A percentile compares a stretch with the other conserved stretches of the same genome.
phyloP scores from a whole-genome alignment of 2,888 invertebrate species.

The Arrhopalites spinosus region DNA sequence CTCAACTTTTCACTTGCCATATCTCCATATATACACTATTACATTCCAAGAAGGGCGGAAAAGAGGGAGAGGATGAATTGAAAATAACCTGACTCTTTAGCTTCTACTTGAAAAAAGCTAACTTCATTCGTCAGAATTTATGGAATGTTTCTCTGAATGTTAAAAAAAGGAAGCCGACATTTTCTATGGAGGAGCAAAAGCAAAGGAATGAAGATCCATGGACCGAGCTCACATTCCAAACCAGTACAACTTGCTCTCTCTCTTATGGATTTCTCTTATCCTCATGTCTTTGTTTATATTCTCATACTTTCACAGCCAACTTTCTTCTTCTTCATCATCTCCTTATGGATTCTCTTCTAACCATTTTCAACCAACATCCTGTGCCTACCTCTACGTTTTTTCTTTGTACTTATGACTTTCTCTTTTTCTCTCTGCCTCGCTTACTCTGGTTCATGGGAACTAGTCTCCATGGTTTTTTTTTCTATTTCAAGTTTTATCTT shows the following conservation, averaged over 20 bases:
- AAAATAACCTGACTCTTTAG: slow-evolving; percentile 20
- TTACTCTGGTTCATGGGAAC: background rate
- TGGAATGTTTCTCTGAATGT: slow-evolving; percentile 14
- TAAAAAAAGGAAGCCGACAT: slow-evolving; percentile 11
- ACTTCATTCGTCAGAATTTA: slow-evolving; percentile 24
- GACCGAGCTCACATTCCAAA: background rate
- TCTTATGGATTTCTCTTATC: background rate
- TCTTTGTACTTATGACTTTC: background rate
- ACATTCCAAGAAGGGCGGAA: background rate
- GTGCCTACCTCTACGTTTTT: background rate
- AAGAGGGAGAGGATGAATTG: slow-evolving; percentile 4
- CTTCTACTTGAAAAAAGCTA: background rate
- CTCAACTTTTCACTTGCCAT: background rate
- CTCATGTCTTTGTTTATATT: background rate
- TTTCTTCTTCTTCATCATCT: background rate
- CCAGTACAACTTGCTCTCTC: background rate
- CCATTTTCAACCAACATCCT: background rate
- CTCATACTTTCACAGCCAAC: background rate
- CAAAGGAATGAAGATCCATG: background rate
- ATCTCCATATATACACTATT: background rate
- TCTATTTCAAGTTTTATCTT: slow-evolving; percentile 11
- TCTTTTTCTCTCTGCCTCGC: background rate
- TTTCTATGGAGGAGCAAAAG: slow-evolving; percentile 12
- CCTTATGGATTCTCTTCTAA: background rate
- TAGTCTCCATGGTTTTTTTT: background rate